Base-by-base conservation (phyloP, 2,113 vertebrate genomes). In the Sceloporus tristichus region DNA sequence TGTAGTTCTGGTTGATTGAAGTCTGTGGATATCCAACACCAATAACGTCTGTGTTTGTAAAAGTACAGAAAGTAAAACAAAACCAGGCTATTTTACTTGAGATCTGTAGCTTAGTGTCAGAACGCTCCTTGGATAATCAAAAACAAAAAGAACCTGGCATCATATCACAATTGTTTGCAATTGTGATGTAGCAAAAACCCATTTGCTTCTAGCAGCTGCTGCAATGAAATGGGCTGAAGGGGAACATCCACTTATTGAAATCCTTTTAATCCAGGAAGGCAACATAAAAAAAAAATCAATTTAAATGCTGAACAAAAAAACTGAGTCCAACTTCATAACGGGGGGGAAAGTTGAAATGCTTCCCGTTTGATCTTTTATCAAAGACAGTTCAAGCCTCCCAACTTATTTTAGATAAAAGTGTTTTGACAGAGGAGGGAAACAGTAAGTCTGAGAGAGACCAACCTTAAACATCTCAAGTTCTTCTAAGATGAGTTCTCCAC, bases 401-500 rank as follows among this genome's bases (percentile, higher is more conserved):
- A 91, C 90, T n/a, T 73, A 82, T 90, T 9, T 81, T 82, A 91
- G 89, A 94, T 91, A 90, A 93, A 93, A 94, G 62, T 86, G 82
- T 89, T 94, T 92, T 85, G 91, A 89, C 87, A 1, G 91, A 56
- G 85, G 23, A 38, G 3, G 59, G 18, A 79, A 59, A 3, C 42
- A 79, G 83, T 27, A 87, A 89, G 48, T 11, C 78, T 56, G 21
- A 90, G 21, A 82, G 85, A 92, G 19, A 75, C 96, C 93, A 95
- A 99, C 99, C 99, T 99, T 97, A 96, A 99, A 99, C 90, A 99
- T 98, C 94, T 99, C 97, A 97, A 99, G 82, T 94, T 99, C 99
- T 96, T 99, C 99, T 94, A 99, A 97, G 92, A 99, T 98, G 90
- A 99, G 97, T 90, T 99, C 98, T 74, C 98, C 96, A 13, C 97